These are phyloP conservation scores for Oreonectes daqikongensis DNA, from an alignment of 2,797 vertebrate genomes.

Conservation along the genomic window DNA sequence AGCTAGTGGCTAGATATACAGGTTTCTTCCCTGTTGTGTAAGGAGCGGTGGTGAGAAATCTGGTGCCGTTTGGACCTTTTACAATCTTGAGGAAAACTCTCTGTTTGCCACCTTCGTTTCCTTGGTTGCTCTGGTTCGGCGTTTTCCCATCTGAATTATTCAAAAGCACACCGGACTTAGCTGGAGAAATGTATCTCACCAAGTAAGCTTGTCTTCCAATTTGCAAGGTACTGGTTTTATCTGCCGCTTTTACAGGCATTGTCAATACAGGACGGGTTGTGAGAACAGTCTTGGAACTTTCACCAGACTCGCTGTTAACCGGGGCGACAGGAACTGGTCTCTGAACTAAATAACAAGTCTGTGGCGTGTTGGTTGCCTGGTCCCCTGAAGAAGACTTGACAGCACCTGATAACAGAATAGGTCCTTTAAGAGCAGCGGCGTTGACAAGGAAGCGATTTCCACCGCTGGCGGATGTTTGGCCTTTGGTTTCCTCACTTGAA, in stretches of 20 bases:
- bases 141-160: conserved; percentile 70
- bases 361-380: conserved; percentile 63
- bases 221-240: conserved; percentile 69
- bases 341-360: conserved; percentile 77
- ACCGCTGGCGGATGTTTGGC: conserved; percentile 59
- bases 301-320: conserved; percentile 59
- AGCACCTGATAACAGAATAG: conserved; percentile 73
- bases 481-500: conserved; percentile 64
- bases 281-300: conserved; percentile 62
- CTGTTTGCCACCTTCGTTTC: conserved; percentile 67
- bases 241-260: conserved; percentile 70
- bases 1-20: conserved; percentile 73
- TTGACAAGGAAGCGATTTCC: conserved; percentile 76
- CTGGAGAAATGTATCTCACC: conserved; percentile 77
- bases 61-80: conserved; percentile 66
- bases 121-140: conserved; percentile 59
- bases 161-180: conserved; percentile 72
- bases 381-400: conserved; percentile 66
- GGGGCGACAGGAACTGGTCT: conserved; percentile 72
- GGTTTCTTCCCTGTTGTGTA: conserved; percentile 68
- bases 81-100: conserved; percentile 80
- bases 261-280: conserved; percentile 70
- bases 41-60: conserved; percentile 65
- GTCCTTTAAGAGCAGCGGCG: conserved; percentile 71
- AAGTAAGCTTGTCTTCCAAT: conserved; percentile 79